Base-by-base conservation (phyloP, 2,797 vertebrate species). In the Chaetophractus vellerosus region DNA sequence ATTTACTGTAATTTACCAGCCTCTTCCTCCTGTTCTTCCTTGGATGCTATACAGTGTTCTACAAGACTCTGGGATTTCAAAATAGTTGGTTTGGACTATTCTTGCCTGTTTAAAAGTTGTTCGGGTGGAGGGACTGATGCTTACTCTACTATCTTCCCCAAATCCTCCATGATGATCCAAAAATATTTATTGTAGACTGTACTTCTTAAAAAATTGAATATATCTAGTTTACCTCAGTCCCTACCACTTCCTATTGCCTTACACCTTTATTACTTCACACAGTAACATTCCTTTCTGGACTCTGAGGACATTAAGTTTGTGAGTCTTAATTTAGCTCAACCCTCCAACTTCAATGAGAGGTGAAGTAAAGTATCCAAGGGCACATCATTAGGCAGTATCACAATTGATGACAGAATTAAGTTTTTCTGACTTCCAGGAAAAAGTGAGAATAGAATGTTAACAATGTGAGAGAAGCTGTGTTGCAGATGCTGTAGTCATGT, bases 351-450 rank as follows among this genome's bases (percentile, higher is more conserved):
- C 24, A 52, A 23, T 33, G 52, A 31, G 15, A 72, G 33, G 9
- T 2, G 8, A 26, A 36, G 10, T 38, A 18, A 64, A 45, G 72
- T 74, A 23, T 18, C 41, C 6, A n/a, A 55, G 61, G 50, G 36
- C 59, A 48, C 3, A 9, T 24, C 7, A 28, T 69, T 9, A 36
- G 81, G 26, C 0, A 10, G 14, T 45, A 8, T 38, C 31, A 61
- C 2, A 31, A 19, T 6, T 5, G 33, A 10, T 24, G n/a, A 45
- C 50, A 38, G 28, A 90, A 33, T 31, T 6, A 9, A 24, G 59
- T 80, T 76, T 75, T 28, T 41, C 33, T 48, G 52, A 82, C 61
- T 61, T 86, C 23, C 11, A 45, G 45, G 91, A 82, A n/a, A 55
- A 61, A 74, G 24, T 11, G 23, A 18, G 45, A 24, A 45, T 26